Percentiles rank a stretch among this genome's conserved stretches.
Evolutionary conservation across 2,113 vertebrate genomes (phyloP).

Genomic region (Ptilorrhoa leucosticta): DNA sequence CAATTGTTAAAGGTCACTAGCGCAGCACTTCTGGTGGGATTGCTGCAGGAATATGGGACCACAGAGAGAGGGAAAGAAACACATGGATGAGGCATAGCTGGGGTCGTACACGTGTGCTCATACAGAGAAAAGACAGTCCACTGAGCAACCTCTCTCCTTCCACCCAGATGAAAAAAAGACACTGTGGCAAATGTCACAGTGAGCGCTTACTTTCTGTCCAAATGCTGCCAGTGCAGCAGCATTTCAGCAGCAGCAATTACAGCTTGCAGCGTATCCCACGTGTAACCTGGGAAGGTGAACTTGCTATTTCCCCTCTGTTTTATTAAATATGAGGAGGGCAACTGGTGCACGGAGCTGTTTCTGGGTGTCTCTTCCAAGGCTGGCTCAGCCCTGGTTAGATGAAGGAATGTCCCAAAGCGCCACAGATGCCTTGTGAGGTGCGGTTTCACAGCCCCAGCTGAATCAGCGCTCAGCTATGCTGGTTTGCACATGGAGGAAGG

Average conservation of each 20-base stretch:
- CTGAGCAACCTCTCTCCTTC: not conserved
- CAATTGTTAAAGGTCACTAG: not conserved
- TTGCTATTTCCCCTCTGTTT: not conserved
- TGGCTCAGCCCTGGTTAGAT: not conserved
- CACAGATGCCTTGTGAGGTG: not conserved
- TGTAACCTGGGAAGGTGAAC: not conserved
- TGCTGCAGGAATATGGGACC: not conserved
- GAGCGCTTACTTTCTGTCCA: not conserved
- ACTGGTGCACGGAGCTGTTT: not conserved
- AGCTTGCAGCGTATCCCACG: not conserved
- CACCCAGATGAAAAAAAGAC: not conserved
- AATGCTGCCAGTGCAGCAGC: not conserved
- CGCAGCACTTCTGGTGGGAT: not conserved
- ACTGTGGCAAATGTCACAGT: not conserved
- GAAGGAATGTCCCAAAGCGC: not conserved
- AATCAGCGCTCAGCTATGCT: not conserved
- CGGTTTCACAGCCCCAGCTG: not conserved
- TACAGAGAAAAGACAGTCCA: not conserved
- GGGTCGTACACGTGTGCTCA: not conserved
- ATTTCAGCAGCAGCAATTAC: not conserved
- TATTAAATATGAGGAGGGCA: not conserved
- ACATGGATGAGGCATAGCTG: not conserved
- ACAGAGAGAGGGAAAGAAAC: not conserved
- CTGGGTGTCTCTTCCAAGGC: not conserved
- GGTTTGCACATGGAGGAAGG: slow-evolving; percentile 1